Evolutionary conservation across 2,797 vertebrate species (phyloP), one percentile per base, ranked within the genome.

Genomic region (Tarsius wallacei): DNA sequence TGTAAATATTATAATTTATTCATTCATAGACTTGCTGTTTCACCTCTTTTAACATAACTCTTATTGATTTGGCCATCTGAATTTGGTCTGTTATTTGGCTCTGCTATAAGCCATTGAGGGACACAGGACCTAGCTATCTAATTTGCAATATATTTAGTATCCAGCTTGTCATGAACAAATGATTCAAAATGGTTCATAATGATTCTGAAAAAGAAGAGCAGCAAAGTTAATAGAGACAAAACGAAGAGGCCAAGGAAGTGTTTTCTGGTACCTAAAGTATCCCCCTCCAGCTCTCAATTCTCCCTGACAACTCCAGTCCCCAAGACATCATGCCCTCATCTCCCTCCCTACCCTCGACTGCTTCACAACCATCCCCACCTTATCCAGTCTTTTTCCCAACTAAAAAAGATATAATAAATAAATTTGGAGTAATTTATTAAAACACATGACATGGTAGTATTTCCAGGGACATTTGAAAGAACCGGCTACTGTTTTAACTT

Each of bases 141-240:
- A 94, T 80, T 53, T 3, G 8, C 49, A 11, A 4, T 42, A 31
- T 26, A 16, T 71, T 87, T 21, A 31, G 24, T 63, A 51, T 81
- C 59, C 47, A 86, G 49, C 7, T 33, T 78, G 74, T 31, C 7
- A 70, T 31, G 36, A 19, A 42, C 42, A 78, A 73, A 49, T 9
- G 33, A n/a, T n/a, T n/a, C n/a, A n/a, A n/a, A n/a, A n/a, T 85
- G 22, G 17, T 47, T 95, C 73, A 78, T 88, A 63, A 85, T 59
- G 49, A 42, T 49, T 92, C 61, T 87, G 31, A 31, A 36, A 5
- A 24, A 36, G 26, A 64, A 22, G 1, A 33, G 7, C 16, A 42
- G 15, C 70, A 13, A 87, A 61, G 5, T 90, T 36, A 76, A 47
- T 21, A 71, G 33, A 83, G 42, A 90, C 5, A 83, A 86, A 81